Evolutionary conservation across 1,140 invertebrate genomes (phyloP).

Genomic region (Drosophila sproati): DNA sequence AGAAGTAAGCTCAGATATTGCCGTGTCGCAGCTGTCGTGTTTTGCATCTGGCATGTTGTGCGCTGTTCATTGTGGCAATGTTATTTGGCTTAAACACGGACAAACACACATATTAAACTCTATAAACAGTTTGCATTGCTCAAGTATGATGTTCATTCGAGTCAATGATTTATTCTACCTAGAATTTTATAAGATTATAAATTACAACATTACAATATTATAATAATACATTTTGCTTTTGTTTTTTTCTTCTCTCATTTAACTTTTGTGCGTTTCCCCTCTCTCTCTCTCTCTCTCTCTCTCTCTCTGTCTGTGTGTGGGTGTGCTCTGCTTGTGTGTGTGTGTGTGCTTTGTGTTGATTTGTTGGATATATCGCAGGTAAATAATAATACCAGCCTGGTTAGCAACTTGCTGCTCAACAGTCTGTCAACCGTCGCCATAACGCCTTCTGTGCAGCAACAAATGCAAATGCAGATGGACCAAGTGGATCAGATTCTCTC

Average conservation of each 20-base stretch:
- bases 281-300: not conserved
- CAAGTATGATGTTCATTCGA: too few relatives aligned
- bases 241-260: not conserved
- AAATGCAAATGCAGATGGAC: conserved; percentile 52
- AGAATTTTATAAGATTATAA: too few relatives aligned
- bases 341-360: too few relatives aligned
- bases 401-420: conserved; percentile 36
- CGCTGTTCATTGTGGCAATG: too few relatives aligned
- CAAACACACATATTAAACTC: too few relatives aligned
- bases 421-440: conserved; percentile 43
- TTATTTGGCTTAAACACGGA: too few relatives aligned
- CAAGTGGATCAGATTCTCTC: conserved; percentile 71
- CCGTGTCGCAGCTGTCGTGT: too few relatives aligned
- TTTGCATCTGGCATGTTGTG: too few relatives aligned
- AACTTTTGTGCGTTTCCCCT: not conserved
- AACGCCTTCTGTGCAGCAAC: conserved; percentile 36
- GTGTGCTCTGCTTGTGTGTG: not conserved
- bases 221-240: not conserved
- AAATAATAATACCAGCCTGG: conserved; percentile 62
- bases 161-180: too few relatives aligned
- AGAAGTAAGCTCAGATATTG: too few relatives aligned
- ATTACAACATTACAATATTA: too few relatives aligned
- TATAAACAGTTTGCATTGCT: too few relatives aligned
- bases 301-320: not conserved
- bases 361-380: conserved; percentile 35